Conservation (phyloP, 2,797 vertebrate genomes). For the Gallirallus australis region DNA sequence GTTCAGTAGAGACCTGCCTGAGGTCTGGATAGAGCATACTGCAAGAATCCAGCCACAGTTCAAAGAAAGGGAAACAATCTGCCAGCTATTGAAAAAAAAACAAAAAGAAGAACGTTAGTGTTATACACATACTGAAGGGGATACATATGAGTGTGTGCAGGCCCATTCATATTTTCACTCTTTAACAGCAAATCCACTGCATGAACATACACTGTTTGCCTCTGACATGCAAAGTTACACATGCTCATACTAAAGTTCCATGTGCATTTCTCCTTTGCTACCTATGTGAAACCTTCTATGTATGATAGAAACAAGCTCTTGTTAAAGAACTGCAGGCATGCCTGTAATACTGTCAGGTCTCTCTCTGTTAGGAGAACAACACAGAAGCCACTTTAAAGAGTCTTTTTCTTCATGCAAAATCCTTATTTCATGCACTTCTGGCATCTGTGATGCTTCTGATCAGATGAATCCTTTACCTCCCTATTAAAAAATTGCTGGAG, state of each 20-base stretch:
- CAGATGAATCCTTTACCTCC: not conserved
- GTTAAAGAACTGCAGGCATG: slow-evolving; percentile 38
- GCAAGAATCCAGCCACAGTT: slow-evolving; percentile 49
- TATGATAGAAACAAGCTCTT: slow-evolving; percentile 47
- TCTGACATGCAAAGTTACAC: slow-evolving; percentile 71
- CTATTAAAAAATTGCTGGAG: not conserved
- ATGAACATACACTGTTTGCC: slow-evolving; percentile 16
- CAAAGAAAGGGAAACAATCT: slow-evolving; percentile 59
- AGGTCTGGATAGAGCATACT: slow-evolving; percentile 27
- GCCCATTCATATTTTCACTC: slow-evolving; percentile 41
- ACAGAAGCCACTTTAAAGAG: slow-evolving; percentile 22
- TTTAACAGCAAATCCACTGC: slow-evolving; percentile 56
- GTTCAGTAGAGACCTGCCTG: not conserved
- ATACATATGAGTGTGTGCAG: slow-evolving; percentile 8
- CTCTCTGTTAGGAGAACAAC: slow-evolving; percentile 8
- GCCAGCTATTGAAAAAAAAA: slow-evolving; percentile 48
- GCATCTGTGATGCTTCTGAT: not conserved
- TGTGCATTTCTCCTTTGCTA: slow-evolving; percentile 64
- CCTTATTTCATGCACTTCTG: slow-evolving; percentile 25
- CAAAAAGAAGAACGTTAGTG: not conserved
- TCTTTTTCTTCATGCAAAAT: not conserved
- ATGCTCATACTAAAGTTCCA: slow-evolving; percentile 69
- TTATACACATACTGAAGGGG: slow-evolving; percentile 26
- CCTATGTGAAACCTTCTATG: not conserved
- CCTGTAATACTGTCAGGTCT: not conserved